Evolutionary conservation across 2,888 invertebrate genomes (phyloP).

Genomic region (Ophion slaviceki): DNA sequence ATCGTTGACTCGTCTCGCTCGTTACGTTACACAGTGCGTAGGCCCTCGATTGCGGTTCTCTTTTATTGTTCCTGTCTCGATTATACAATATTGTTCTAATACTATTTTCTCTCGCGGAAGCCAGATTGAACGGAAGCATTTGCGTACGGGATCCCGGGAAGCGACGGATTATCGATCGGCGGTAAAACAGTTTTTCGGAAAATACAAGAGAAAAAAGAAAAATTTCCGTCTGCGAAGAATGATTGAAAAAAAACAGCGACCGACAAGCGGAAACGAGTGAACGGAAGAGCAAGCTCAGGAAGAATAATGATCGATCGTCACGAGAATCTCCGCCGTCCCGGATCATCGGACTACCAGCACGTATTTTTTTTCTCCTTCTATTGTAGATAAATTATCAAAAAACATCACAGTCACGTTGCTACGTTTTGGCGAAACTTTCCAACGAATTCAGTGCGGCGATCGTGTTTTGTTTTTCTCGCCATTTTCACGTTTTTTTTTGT

Average conservation of each 20-base stretch:
- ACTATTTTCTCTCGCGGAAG: slow-evolving; percentile 46
- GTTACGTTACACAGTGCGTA: slow-evolving; percentile 55
- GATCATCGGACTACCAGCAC: slow-evolving; percentile 33
- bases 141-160: slow-evolving; percentile 39
- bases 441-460: slow-evolving; percentile 55
- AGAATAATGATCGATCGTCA: slow-evolving; percentile 55
- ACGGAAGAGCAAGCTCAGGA: slow-evolving; percentile 68
- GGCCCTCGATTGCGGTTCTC: slow-evolving; percentile 51
- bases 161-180: slow-evolving; percentile 11
- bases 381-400: slow-evolving; percentile 78
- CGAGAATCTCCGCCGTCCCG: slow-evolving; percentile 29
- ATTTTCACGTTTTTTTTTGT: not conserved
- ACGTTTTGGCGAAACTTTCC: slow-evolving; percentile 62
- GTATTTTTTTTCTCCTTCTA: slow-evolving; percentile 15
- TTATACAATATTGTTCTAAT: slow-evolving; percentile 27
- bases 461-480: slow-evolving; percentile 22
- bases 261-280: not conserved
- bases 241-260: not conserved
- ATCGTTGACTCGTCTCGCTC: slow-evolving; percentile 30
- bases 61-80: not conserved
- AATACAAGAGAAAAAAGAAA: no score
- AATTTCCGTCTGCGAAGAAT: no score
- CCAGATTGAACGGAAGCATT: slow-evolving; percentile 59
- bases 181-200: no score
- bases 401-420: slow-evolving; percentile 78